Evolutionary conservation across 2,797 vertebrate genomes (phyloP).

Genomic region (Myotis vivesi): DNA sequence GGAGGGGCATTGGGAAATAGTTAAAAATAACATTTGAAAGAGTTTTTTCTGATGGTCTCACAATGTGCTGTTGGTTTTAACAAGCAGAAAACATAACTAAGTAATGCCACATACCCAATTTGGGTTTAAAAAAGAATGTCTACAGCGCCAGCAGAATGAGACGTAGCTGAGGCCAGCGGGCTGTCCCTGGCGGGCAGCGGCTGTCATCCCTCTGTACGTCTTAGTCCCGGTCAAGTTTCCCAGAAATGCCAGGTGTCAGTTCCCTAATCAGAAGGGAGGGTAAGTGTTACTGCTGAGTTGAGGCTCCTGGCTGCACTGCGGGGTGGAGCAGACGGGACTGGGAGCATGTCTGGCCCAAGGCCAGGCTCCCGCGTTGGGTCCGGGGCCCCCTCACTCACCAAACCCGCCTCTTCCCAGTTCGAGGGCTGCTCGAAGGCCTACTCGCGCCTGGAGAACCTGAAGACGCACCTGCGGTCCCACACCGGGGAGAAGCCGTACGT

Average conservation of each 20-base stretch:
- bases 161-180: too few species aligned
- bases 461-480: slow-evolving; percentile 98
- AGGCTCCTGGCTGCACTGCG: rapidly evolving
- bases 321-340: rapidly evolving
- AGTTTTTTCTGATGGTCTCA: neutral
- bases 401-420: slow-evolving; percentile 87
- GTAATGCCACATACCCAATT: neutral
- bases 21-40: neutral
- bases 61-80: neutral
- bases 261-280: neutral
- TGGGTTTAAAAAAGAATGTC: neutral
- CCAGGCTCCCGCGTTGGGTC: rapidly evolving
- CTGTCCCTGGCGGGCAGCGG: neutral
- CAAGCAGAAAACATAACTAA: neutral
- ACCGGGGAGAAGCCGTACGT: slow-evolving; percentile 99
- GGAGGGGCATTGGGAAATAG: neutral
- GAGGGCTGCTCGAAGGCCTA: slow-evolving; percentile 98
- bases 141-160: neutral
- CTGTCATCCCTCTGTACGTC: neutral
- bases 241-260: neutral
- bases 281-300: neutral
- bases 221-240: neutral
- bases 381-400: neutral
- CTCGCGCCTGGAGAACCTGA: slow-evolving; percentile 98
- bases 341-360: rapidly evolving